A percentile compares a stretch with the other conserved stretches of the same genome.
These are phyloP conservation scores for Macrosoma leucophasiata DNA, from an alignment of 2,888 invertebrate genomes.

Conservation along the genomic window DNA sequence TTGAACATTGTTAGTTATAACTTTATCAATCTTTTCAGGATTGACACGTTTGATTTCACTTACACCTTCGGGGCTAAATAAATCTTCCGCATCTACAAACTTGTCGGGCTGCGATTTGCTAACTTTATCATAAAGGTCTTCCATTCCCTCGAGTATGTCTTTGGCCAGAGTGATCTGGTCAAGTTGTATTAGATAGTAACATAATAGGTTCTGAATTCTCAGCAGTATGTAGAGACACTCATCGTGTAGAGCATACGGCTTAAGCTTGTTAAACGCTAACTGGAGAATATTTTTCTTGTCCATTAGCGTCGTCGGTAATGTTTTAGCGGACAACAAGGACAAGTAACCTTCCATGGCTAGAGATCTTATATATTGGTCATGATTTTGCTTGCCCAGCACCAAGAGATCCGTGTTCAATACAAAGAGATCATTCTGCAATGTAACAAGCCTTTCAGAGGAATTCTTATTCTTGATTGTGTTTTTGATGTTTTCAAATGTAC, in stretches of 20 bases:
- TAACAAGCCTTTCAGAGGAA: constrained; percentile 42
- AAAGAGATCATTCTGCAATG: constrained; percentile 52
- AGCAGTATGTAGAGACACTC: constrained; percentile 71
- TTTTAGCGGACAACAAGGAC: constrained; percentile 53
- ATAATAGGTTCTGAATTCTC: constrained; percentile 74
- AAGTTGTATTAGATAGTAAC: constrained; percentile 72
- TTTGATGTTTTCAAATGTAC: constrained; percentile 51
- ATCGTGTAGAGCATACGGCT: constrained; percentile 42
- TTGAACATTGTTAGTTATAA: constrained; percentile 77
- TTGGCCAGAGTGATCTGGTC: constrained; percentile 63
- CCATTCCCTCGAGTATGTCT: constrained; percentile 67
- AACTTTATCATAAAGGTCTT: constrained; percentile 58
- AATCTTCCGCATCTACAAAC: constrained; percentile 70
- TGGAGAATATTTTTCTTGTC: constrained; percentile 56
- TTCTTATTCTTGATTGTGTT: constrained; percentile 47
- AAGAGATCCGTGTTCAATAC: constrained; percentile 45
- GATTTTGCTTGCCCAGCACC: constrained; percentile 54
- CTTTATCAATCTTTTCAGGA: constrained; percentile 71
- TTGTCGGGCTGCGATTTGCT: constrained; percentile 43
- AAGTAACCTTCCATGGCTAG: constrained; percentile 64
- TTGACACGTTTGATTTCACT: constrained; percentile 48
- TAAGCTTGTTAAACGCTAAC: constrained; percentile 50
- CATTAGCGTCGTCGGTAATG: constrained; percentile 45
- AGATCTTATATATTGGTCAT: constrained; percentile 48
- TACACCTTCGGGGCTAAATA: constrained; percentile 57